phyloP scores from a whole-genome alignment of 2,888 invertebrate species.

The Luperina testacea region DNA sequence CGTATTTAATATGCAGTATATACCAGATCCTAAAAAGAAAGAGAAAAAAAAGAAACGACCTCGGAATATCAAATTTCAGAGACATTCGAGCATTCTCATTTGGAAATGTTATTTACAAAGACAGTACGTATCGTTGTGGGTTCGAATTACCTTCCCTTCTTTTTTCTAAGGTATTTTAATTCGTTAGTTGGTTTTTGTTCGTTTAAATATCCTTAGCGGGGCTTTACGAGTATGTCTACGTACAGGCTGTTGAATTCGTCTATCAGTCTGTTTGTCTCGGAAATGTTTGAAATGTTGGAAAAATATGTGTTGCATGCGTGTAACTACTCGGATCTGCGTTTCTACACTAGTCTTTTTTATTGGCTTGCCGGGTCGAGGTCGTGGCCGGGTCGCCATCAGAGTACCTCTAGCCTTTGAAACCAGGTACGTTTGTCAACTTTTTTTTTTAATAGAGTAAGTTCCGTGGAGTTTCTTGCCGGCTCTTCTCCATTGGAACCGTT shows the following conservation, averaged over 20 bases:
- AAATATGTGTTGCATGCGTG: too few relatives aligned
- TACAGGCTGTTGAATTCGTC: neutral
- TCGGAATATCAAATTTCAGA: slow-evolving; percentile 68
- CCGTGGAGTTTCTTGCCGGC: neutral
- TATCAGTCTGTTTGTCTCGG: neutral
- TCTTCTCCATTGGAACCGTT: neutral
- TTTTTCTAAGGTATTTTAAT: neutral
- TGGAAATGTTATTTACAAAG: slow-evolving; percentile 86
- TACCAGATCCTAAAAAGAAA: neutral
- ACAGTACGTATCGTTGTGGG: slow-evolving; percentile 72
- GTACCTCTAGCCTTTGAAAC: neutral
- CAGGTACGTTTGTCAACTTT: neutral
- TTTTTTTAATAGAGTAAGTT: neutral
- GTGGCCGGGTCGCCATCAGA: neutral
- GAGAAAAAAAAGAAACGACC: slow-evolving; percentile 48
- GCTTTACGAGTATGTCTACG: neutral
- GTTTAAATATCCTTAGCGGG: neutral
- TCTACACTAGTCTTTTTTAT: neutral
- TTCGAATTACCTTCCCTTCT: neutral
- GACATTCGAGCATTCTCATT: slow-evolving; percentile 74
- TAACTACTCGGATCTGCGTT: neutral
- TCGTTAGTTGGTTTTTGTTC: neutral
- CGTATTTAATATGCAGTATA: slow-evolving; percentile 2
- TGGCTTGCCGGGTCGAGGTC: neutral
- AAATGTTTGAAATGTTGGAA: too few relatives aligned